Conservation (phyloP, 1,140 invertebrate genomes). For the Drosophila truncata region DNA sequence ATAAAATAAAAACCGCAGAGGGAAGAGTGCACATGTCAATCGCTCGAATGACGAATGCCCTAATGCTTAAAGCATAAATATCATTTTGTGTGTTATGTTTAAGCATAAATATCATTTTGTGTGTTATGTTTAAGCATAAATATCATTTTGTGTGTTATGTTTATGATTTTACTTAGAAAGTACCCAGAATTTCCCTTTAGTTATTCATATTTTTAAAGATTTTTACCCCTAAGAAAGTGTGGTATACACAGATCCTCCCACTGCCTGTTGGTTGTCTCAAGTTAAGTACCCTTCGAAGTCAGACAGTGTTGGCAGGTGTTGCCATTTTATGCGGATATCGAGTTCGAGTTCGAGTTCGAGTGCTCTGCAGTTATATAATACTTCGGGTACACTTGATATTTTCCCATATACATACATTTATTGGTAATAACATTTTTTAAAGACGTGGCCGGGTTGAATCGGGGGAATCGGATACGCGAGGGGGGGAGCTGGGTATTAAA, state of each 20-base stretch:
- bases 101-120: neutral
- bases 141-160: neutral
- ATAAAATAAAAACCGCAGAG: slow-evolving; percentile 50
- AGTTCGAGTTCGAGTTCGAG: neutral
- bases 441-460: slow-evolving; percentile 62
- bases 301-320: slow-evolving; percentile 69
- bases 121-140: neutral
- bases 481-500: slow-evolving; percentile 62
- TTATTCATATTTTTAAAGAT: neutral
- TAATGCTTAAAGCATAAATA: slow-evolving; percentile 4
- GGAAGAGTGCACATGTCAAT: slow-evolving; percentile 21
- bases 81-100: neutral
- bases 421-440: slow-evolving; percentile 81
- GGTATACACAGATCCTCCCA: neutral
- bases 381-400: slow-evolving; percentile 1
- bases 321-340: slow-evolving; percentile 15
- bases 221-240: neutral
- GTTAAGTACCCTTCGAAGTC: neutral
- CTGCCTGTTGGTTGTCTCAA: neutral
- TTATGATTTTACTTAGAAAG: neutral
- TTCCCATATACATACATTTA: slow-evolving; percentile 45
- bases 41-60: slow-evolving; percentile 8
- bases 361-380: slow-evolving; percentile 39
- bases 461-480: slow-evolving; percentile 32
- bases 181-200: neutral